Evolutionary conservation across 2,797 vertebrate species (phyloP).

Genomic region (Sphaeramia orbicularis): DNA sequence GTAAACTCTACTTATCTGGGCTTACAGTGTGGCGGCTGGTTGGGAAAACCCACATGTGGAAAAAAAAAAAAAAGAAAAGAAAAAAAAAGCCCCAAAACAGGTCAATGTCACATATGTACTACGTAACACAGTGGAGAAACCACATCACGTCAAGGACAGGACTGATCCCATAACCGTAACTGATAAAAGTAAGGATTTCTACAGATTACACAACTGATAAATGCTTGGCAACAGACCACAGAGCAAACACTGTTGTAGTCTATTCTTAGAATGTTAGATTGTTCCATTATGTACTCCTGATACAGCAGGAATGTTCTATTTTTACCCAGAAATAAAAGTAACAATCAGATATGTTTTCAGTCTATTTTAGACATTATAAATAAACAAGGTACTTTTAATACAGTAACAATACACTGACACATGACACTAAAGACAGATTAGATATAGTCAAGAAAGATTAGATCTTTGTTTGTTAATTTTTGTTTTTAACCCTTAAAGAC

Average conservation of each 20-base stretch:
- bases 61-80: no score
- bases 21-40: no score
- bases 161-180: constrained; percentile 2
- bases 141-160: background rate
- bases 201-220: constrained; percentile 16
- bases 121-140: constrained; percentile 17
- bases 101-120: constrained; percentile 23
- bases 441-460: no score
- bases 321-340: background rate
- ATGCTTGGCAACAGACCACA: background rate
- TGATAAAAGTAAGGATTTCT: constrained; percentile 27
- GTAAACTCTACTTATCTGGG: no score
- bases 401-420: no score
- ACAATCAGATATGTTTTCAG: constrained; percentile 9
- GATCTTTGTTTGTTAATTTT: no score
- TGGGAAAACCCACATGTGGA: constrained; percentile 9
- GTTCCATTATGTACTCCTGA: background rate
- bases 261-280: background rate
- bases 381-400: no score
- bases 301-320: constrained; percentile 6
- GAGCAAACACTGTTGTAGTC: background rate
- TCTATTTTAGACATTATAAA: constrained; percentile 8
- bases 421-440: no score
- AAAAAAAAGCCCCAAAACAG: no score
- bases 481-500: no score